A percentile compares a stretch with the other conserved stretches of the same genome.
These are phyloP conservation scores for Charadrius vociferus DNA, from an alignment of 2,113 vertebrate genomes.

Conservation along the genomic window DNA sequence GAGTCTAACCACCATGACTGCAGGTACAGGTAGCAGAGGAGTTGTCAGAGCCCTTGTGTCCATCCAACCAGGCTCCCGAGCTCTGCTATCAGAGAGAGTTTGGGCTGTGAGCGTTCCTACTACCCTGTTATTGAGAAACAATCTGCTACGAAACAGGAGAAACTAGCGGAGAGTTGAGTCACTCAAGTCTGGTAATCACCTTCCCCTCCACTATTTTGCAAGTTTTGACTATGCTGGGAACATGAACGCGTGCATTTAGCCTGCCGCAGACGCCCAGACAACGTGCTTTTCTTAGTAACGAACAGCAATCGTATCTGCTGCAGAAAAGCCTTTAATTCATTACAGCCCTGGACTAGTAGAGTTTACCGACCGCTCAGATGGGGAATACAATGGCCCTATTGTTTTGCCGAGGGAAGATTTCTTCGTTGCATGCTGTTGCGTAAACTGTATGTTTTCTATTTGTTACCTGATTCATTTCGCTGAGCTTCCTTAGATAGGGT, in stretches of 20 bases:
- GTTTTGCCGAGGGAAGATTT: conserved; percentile 11
- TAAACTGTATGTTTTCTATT: conserved; percentile 7
- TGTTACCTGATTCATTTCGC: neutral
- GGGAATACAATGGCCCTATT: neutral
- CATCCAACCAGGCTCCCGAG: too few species aligned
- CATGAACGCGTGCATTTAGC: fast-evolving
- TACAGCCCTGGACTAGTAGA: neutral
- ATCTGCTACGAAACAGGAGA: fast-evolving
- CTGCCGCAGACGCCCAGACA: neutral
- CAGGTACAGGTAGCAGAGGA: neutral
- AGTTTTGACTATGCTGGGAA: neutral
- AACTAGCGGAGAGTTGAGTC: neutral
- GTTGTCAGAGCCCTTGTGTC: neutral
- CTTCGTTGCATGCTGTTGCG: neutral
- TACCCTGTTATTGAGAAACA: fast-evolving
- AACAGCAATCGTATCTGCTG: neutral
- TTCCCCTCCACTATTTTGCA: neutral
- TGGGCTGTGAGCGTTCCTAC: fast-evolving
- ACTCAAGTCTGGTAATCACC: neutral
- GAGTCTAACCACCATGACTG: neutral
- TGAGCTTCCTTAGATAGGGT: neutral
- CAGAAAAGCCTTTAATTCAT: conserved; percentile 19
- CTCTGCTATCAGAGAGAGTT: neutral
- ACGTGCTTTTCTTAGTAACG: neutral
- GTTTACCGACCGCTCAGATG: neutral